These are phyloP conservation scores for Spicauda simplicius DNA, from an alignment of 2,888 invertebrate genomes.

Conservation along the genomic window DNA sequence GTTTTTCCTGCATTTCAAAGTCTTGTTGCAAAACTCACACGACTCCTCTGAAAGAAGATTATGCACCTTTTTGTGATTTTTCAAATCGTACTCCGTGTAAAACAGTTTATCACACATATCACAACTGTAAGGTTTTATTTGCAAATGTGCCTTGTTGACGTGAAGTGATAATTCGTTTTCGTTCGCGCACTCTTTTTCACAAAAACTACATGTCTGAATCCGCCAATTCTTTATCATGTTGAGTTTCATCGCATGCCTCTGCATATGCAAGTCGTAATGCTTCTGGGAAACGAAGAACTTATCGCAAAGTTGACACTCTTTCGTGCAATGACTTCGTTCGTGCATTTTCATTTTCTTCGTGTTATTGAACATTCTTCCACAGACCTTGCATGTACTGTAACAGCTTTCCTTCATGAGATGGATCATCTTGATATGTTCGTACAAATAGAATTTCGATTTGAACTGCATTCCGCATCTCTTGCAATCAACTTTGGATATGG, in stretches of 20 bases:
- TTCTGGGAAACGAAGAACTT: slow-evolving; percentile 60
- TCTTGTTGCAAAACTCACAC: slow-evolving; percentile 68
- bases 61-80: slow-evolving; percentile 67
- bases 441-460: slow-evolving; percentile 64
- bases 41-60: slow-evolving; percentile 58
- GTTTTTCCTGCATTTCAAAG: slow-evolving; percentile 61
- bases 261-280: slow-evolving; percentile 60
- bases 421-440: slow-evolving; percentile 67
- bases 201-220: slow-evolving; percentile 69
- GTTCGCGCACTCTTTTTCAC: slow-evolving; percentile 66
- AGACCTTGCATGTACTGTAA: slow-evolving; percentile 56
- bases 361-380: slow-evolving; percentile 58
- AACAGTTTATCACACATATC: slow-evolving; percentile 77
- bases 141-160: slow-evolving; percentile 74
- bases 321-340: slow-evolving; percentile 53
- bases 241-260: slow-evolving; percentile 61
- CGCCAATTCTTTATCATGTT: slow-evolving; percentile 47
- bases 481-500: slow-evolving; percentile 53
- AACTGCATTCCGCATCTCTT: slow-evolving; percentile 55
- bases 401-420: slow-evolving; percentile 54
- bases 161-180: slow-evolving; percentile 70
- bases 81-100: slow-evolving; percentile 68
- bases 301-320: slow-evolving; percentile 62
- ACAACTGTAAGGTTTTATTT: slow-evolving; percentile 73
- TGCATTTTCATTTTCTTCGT: slow-evolving; percentile 55